Evolutionary conservation across 23 tunicate genomes (phyloP).

Genomic region (Ascidia mentula): DNA sequence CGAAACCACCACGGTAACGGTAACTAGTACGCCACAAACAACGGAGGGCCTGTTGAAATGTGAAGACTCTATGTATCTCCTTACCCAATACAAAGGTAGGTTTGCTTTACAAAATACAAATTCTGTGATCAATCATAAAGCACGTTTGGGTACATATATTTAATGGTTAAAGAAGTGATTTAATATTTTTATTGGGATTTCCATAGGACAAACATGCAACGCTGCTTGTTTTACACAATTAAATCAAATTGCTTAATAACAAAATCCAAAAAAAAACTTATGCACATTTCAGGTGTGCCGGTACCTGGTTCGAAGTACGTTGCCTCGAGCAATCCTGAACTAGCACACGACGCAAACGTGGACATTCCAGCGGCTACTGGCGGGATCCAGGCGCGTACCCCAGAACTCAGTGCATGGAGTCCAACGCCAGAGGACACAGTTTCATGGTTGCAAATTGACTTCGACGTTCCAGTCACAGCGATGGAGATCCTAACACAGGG

Average conservation of each 20-base stretch:
- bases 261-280: too few relatives aligned
- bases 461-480: constrained; percentile 45
- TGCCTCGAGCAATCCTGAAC: constrained; percentile 57
- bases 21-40: constrained; percentile 21
- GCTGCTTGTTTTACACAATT: too few relatives aligned
- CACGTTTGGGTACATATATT: too few relatives aligned
- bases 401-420: constrained; percentile 15
- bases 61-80: constrained; percentile 46
- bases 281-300: constrained; percentile 34
- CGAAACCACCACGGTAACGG: constrained; percentile 29
- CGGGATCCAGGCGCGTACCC: constrained; percentile 1
- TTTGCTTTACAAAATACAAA: too few relatives aligned
- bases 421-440: background rate
- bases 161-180: too few relatives aligned
- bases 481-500: constrained; percentile 62
- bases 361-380: constrained; percentile 17
- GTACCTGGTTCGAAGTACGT: constrained; percentile 46
- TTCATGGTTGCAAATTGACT: constrained; percentile 32
- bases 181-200: too few relatives aligned
- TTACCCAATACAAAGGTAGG: constrained; percentile 60
- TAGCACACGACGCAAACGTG: constrained; percentile 47
- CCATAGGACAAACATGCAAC: too few relatives aligned
- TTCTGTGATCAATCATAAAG: too few relatives aligned
- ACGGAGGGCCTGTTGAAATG: constrained; percentile 19
- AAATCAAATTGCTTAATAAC: too few relatives aligned